Evolutionary conservation across 2,888 invertebrate genomes (phyloP).

Genomic region (Hermodice carunculata): DNA sequence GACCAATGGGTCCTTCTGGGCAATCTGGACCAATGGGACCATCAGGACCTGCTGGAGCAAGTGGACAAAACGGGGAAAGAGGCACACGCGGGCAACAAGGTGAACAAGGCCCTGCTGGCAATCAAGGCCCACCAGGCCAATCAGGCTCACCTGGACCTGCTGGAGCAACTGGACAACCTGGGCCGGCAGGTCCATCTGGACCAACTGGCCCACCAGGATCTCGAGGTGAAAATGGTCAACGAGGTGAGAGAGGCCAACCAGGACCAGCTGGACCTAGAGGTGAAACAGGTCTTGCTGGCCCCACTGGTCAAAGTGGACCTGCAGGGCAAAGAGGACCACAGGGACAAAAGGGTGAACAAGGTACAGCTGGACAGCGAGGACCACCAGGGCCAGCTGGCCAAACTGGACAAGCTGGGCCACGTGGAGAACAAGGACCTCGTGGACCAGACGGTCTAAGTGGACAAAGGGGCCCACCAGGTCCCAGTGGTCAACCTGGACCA

Average conservation of each 20-base stretch:
- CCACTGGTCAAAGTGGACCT: slow-evolving; percentile 9
- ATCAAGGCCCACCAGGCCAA: slow-evolving; percentile 7
- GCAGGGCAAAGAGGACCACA: slow-evolving; percentile 23
- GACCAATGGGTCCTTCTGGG: slow-evolving; percentile 19
- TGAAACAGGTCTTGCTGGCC: slow-evolving; percentile 1
- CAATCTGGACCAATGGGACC: slow-evolving; percentile 13
- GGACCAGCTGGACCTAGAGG: slow-evolving; percentile 9
- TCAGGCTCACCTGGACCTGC: slow-evolving; percentile 12
- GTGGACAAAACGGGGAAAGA: slow-evolving; percentile 12
- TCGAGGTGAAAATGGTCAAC: slow-evolving; percentile 26
- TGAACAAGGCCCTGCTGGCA: slow-evolving; percentile 5
- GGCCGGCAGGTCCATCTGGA: slow-evolving; percentile 18
- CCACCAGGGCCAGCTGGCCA: slow-evolving; percentile 15
- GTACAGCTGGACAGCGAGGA: slow-evolving; percentile 23
- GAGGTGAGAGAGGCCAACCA: slow-evolving; percentile 12
- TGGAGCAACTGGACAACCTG: slow-evolving; percentile 9
- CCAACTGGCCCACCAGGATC: slow-evolving; percentile 13
- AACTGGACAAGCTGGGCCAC: slow-evolving; percentile 2
- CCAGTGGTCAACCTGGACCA: slow-evolving; percentile 22
- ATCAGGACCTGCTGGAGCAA: slow-evolving; percentile 18
- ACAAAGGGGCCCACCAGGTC: not conserved
- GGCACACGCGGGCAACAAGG: not conserved
- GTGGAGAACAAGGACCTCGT: slow-evolving; percentile 8
- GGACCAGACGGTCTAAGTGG: slow-evolving; percentile 19
- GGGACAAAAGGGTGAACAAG: slow-evolving; percentile 18